Conservation (phyloP, 2,888 invertebrate genomes). For the Muschampia plurimacula region DNA sequence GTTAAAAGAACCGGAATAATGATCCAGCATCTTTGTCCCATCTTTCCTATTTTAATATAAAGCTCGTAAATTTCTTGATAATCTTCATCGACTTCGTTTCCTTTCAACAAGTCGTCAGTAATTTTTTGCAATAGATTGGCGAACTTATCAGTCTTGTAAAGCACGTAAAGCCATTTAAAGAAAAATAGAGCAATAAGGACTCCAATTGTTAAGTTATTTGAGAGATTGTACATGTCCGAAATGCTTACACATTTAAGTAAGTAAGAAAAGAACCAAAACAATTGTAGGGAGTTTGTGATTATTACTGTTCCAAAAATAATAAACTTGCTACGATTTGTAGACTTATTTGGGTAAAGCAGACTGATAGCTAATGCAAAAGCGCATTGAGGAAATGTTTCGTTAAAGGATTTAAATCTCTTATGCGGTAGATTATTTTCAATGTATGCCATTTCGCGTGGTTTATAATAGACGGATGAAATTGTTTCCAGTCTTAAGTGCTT, state of each 20-base stretch:
- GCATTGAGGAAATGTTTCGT: slow-evolving; percentile 63
- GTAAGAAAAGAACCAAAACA: slow-evolving; percentile 65
- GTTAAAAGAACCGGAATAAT: slow-evolving; percentile 59
- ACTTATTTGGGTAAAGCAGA: slow-evolving; percentile 65
- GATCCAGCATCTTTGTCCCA: slow-evolving; percentile 62
- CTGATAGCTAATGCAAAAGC: slow-evolving; percentile 63
- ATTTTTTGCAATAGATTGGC: slow-evolving; percentile 59
- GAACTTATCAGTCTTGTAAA: slow-evolving; percentile 57
- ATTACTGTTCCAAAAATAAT: slow-evolving; percentile 50
- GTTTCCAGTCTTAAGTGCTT: slow-evolving; percentile 39
- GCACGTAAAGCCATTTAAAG: slow-evolving; percentile 64
- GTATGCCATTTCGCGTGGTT: slow-evolving; percentile 31
- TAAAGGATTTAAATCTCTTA: slow-evolving; percentile 60
- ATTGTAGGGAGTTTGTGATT: slow-evolving; percentile 52
- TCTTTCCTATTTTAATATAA: slow-evolving; percentile 58
- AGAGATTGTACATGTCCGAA: slow-evolving; percentile 62
- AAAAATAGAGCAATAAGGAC: slow-evolving; percentile 61
- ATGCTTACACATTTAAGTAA: slow-evolving; percentile 56
- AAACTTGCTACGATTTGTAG: slow-evolving; percentile 51
- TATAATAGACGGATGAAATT: slow-evolving; percentile 32
- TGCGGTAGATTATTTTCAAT: slow-evolving; percentile 34
- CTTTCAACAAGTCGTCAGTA: slow-evolving; percentile 59
- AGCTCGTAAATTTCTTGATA: slow-evolving; percentile 61
- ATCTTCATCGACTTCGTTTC: slow-evolving; percentile 59
- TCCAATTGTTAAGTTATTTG: slow-evolving; percentile 62